Conservation (phyloP, 2,113 vertebrate genomes). For the Nycticebus coucang region DNA sequence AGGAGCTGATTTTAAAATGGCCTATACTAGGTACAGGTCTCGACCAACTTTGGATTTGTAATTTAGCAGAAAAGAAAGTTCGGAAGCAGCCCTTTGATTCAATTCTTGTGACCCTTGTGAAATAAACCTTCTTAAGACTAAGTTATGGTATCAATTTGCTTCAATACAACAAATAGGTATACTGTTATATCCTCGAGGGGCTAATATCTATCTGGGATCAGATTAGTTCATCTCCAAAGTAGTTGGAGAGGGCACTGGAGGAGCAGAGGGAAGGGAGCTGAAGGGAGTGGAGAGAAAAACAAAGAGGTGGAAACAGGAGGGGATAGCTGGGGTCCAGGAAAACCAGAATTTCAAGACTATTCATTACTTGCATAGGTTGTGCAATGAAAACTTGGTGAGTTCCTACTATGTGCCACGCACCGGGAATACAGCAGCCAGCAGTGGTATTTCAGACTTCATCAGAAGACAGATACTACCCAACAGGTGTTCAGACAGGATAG, state of each 20-base stretch:
- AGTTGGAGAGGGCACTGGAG: constrained; percentile 34
- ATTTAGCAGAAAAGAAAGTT: constrained; percentile 75
- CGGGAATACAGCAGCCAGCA: background rate
- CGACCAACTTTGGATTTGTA: constrained; percentile 68
- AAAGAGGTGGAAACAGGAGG: background rate
- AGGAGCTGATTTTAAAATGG: constrained; percentile 34
- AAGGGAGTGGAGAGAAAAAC: background rate
- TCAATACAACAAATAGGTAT: constrained; percentile 68
- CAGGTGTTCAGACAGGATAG: background rate
- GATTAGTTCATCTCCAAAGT: constrained; percentile 71
- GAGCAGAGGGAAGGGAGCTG: background rate
- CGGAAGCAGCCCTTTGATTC: constrained; percentile 73
- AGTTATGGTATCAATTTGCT: constrained; percentile 76
- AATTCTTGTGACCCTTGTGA: constrained; percentile 72
- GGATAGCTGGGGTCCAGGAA: background rate
- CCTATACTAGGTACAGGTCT: constrained; percentile 48
- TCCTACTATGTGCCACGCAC: background rate
- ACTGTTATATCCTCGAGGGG: constrained; percentile 53
- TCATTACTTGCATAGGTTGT: background rate
- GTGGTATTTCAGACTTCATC: background rate
- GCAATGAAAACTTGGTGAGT: background rate
- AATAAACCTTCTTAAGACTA: constrained; percentile 78
- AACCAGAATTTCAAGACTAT: background rate
- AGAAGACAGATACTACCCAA: background rate
- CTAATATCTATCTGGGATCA: constrained; percentile 67